These are phyloP conservation scores for Dasysyrphus albostriatus DNA, from an alignment of 2,888 invertebrate genomes.

Conservation along the genomic window DNA sequence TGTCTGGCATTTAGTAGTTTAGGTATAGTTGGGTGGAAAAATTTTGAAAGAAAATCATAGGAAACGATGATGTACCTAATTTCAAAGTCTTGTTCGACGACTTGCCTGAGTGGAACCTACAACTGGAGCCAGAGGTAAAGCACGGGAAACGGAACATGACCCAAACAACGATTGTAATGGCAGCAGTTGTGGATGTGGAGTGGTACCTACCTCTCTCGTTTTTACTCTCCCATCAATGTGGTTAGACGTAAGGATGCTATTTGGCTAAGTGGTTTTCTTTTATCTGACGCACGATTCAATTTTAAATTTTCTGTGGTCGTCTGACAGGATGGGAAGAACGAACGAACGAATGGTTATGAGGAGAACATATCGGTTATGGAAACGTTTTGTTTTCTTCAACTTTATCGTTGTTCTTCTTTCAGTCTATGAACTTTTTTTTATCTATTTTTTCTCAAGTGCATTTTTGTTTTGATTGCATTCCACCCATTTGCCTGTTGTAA, in stretches of 20 bases:
- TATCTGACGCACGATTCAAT: slow-evolving; percentile 73
- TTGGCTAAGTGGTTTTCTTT: slow-evolving; percentile 72
- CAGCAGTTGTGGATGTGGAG: slow-evolving; percentile 28
- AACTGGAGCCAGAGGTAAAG: background rate
- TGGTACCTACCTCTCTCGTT: slow-evolving; percentile 12
- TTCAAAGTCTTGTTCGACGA: slow-evolving; percentile 57
- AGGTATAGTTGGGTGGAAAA: slow-evolving; percentile 7
- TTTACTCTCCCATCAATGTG: slow-evolving; percentile 29
- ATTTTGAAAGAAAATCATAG: slow-evolving; percentile 59
- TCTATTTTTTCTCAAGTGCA: slow-evolving; percentile 55
- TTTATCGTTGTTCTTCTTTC: slow-evolving; percentile 39
- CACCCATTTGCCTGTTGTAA: slow-evolving; percentile 31
- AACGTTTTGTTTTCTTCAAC: slow-evolving; percentile 45
- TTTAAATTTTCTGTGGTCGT: slow-evolving; percentile 47
- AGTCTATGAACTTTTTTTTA: slow-evolving; percentile 17
- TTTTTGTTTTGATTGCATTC: slow-evolving; percentile 63
- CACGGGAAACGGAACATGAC: slow-evolving; percentile 30
- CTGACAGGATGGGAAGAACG: slow-evolving; percentile 10
- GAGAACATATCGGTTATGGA: slow-evolving; percentile 13
- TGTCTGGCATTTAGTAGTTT: slow-evolving; percentile 7
- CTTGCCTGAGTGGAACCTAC: slow-evolving; percentile 30
- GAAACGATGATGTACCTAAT: slow-evolving; percentile 60
- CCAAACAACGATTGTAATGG: slow-evolving; percentile 56
- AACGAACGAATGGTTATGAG: background rate
- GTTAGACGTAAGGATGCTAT: slow-evolving; percentile 56